Evolutionary conservation across 2,888 invertebrate species (phyloP).

Genomic region (Pollenia angustigena): DNA sequence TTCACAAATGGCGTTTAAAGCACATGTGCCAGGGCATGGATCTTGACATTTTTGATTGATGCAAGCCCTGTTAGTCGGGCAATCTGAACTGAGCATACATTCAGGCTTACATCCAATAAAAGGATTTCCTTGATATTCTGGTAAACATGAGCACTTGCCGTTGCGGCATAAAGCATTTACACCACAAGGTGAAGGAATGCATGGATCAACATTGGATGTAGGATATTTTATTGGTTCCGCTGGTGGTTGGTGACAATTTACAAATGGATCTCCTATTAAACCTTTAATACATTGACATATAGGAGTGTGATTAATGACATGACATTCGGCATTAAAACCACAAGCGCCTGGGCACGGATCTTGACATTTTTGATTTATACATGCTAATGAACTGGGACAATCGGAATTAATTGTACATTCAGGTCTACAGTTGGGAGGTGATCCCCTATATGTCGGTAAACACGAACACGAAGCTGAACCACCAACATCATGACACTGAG

Average conservation of each 20-base stretch:
- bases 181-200: constrained; percentile 90
- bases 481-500: constrained; percentile 88
- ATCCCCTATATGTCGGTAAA: constrained; percentile 87
- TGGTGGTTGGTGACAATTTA: constrained; percentile 86
- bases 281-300: constrained; percentile 87
- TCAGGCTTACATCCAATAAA: constrained; percentile 89
- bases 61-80: constrained; percentile 87
- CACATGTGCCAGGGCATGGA: constrained; percentile 90
- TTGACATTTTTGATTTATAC: constrained; percentile 88
- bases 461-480: constrained; percentile 88
- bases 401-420: constrained; percentile 90
- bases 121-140: constrained; percentile 87
- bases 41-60: constrained; percentile 88
- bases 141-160: constrained; percentile 89
- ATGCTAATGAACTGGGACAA: constrained; percentile 89
- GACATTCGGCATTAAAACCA: constrained; percentile 87
- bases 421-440: constrained; percentile 89
- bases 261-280: constrained; percentile 89
- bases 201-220: constrained; percentile 86
- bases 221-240: constrained; percentile 79
- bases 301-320: constrained; percentile 88
- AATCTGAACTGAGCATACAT: constrained; percentile 89
- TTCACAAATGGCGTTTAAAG: constrained; percentile 88
- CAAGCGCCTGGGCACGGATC: constrained; percentile 91
- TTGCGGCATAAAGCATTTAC: constrained; percentile 88